Conservation (phyloP, 2,113 vertebrate genomes). For the Loxodonta africana region DNA sequence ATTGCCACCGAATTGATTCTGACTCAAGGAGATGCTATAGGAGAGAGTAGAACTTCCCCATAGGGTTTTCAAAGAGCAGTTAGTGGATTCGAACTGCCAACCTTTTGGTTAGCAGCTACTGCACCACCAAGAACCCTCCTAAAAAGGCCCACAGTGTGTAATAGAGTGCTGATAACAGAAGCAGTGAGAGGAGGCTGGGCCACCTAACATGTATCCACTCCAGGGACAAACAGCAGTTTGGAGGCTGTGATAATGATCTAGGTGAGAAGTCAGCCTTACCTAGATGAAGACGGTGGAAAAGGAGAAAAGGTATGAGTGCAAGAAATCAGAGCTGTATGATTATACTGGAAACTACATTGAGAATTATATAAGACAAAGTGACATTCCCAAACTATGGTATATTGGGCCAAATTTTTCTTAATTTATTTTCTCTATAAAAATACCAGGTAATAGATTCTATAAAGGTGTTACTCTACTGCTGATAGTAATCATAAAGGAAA, state of each 20-base stretch:
- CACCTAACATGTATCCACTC: neutral
- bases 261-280: neutral
- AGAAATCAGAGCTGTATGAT: neutral
- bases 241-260: neutral
- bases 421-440: neutral
- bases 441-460: neutral
- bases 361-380: neutral
- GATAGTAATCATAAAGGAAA: neutral
- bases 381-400: neutral
- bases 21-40: too few species aligned
- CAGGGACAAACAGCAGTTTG: neutral
- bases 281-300: neutral
- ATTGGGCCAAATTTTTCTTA: neutral
- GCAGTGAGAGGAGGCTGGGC: neutral
- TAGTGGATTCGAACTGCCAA: too few species aligned
- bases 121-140: neutral
- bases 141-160: neutral
- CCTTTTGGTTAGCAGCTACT: too few species aligned
- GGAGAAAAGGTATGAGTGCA: neutral
- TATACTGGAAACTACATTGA: neutral
- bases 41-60: too few species aligned
- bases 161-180: neutral
- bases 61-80: too few species aligned
- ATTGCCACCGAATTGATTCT: too few species aligned
- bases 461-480: neutral